Percentiles rank a stretch among this genome's conserved stretches.
Evolutionary conservation across 2,888 invertebrate species (phyloP).

Genomic region (Sinotaia quadrata): DNA sequence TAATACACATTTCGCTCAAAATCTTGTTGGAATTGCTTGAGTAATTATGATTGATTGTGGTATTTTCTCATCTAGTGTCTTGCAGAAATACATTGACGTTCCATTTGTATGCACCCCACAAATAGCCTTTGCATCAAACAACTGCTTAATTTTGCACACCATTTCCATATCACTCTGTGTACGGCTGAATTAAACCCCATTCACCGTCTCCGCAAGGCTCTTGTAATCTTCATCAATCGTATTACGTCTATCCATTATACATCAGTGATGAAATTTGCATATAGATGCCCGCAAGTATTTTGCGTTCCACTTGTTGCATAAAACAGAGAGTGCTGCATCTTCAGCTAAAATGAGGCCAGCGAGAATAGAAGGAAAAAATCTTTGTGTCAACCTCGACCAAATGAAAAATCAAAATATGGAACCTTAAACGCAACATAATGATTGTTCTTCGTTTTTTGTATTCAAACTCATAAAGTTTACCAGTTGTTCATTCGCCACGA

Average conservation of each 20-base stretch:
- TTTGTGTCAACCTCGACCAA: background rate
- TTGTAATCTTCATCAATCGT: conserved; percentile 39
- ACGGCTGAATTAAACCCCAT: conserved; percentile 38
- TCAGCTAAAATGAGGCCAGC: conserved; percentile 1
- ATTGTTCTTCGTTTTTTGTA: background rate
- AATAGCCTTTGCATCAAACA: conserved; percentile 34
- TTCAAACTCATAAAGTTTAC: background rate
- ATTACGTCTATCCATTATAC: conserved; percentile 36
- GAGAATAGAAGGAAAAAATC: background rate
- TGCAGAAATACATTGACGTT: conserved; percentile 32
- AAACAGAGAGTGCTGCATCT: conserved; percentile 7
- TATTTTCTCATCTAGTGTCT: conserved; percentile 35
- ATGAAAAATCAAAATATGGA: conserved; percentile 8
- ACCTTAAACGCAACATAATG: background rate
- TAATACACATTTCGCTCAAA: conserved; percentile 40
- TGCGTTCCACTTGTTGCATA: conserved; percentile 9
- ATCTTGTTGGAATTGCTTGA: conserved; percentile 40
- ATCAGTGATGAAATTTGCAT: conserved; percentile 39
- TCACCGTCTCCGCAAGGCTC: conserved; percentile 36
- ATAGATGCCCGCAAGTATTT: conserved; percentile 26
- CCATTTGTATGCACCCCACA: conserved; percentile 42
- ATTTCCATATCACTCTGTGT: conserved; percentile 39
- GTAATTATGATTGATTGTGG: conserved; percentile 44
- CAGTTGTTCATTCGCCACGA: conserved; percentile 9
- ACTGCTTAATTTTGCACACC: conserved; percentile 41